A percentile compares a stretch with the other conserved stretches of the same genome.
Evolutionary conservation across 2,113 vertebrate species (phyloP).

Genomic region (Dasyurus viverrinus): DNA sequence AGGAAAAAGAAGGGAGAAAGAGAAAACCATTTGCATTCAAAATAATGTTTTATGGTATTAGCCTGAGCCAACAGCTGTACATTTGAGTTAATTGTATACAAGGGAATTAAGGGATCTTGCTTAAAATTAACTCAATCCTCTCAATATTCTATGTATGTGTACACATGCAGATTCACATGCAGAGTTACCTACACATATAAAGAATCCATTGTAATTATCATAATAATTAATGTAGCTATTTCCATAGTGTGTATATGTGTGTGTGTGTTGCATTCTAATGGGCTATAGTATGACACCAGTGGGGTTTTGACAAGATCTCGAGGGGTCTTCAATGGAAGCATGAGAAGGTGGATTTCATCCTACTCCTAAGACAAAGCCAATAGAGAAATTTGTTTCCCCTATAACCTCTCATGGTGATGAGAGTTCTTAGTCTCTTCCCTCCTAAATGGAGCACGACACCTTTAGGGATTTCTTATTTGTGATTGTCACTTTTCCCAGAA

Average conservation of each 20-base stretch:
- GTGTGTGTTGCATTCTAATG: background rate
- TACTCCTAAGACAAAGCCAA: background rate
- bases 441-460: background rate
- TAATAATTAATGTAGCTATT: background rate
- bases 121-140: constrained; percentile 39
- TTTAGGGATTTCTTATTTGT: background rate
- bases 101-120: constrained; percentile 5
- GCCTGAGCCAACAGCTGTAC: background rate
- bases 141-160: background rate
- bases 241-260: background rate
- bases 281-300: background rate
- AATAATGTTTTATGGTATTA: constrained; percentile 22
- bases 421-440: background rate
- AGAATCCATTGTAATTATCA: background rate
- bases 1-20: constrained; percentile 34
- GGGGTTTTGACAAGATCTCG: background rate
- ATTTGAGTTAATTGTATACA: constrained; percentile 40
- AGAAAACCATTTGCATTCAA: background rate
- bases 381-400: background rate
- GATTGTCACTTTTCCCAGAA: background rate
- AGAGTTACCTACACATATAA: background rate
- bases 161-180: background rate
- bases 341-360: background rate
- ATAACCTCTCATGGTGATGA: background rate
- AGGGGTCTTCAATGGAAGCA: background rate